Evolutionary conservation across 2,888 invertebrate species (phyloP).

Genomic region (Argyra leucocephala): DNA sequence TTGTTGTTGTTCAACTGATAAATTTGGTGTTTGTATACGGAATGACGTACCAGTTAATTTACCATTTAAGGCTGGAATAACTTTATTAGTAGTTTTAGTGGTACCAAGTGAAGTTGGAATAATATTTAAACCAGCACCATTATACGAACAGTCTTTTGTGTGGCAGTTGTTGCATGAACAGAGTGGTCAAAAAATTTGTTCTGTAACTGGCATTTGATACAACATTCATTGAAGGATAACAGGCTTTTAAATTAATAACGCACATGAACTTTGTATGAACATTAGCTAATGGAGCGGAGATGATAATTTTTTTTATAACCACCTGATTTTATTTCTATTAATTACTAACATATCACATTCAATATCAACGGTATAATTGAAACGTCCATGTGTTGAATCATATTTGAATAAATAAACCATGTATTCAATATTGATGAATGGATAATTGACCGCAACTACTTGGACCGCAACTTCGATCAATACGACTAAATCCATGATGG

Average conservation of each 20-base stretch:
- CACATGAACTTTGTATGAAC: slow-evolving; percentile 99
- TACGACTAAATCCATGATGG: slow-evolving; percentile 96
- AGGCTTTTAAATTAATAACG: slow-evolving; percentile 90
- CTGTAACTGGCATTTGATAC: slow-evolving; percentile 98
- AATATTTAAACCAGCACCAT: slow-evolving; percentile 97
- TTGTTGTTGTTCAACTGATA: slow-evolving; percentile 99
- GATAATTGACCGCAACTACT: slow-evolving; percentile 94
- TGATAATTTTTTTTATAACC: slow-evolving; percentile 94
- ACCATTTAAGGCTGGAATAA: slow-evolving; percentile 92
- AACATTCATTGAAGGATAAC: slow-evolving; percentile 74
- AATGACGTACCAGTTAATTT: slow-evolving; percentile 99
- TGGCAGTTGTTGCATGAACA: slow-evolving; percentile 95
- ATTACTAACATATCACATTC: slow-evolving; percentile 76
- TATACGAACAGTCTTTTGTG: slow-evolving; percentile 97
- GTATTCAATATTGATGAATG: slow-evolving; percentile 94
- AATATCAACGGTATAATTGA: slow-evolving; percentile 79
- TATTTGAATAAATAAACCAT: slow-evolving; percentile 99
- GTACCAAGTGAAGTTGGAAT: slow-evolving; percentile 98
- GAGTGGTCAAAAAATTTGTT: slow-evolving; percentile 95
- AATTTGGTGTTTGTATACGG: slow-evolving; percentile 95
- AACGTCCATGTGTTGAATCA: slow-evolving; percentile 95
- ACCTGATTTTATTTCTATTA: slow-evolving; percentile 81
- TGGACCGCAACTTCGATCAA: slow-evolving; percentile 80
- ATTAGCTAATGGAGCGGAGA: slow-evolving; percentile 97
- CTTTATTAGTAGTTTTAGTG: slow-evolving; percentile 98